Conservation (phyloP, 2,888 invertebrate genomes). For the Biston stratarius region DNA sequence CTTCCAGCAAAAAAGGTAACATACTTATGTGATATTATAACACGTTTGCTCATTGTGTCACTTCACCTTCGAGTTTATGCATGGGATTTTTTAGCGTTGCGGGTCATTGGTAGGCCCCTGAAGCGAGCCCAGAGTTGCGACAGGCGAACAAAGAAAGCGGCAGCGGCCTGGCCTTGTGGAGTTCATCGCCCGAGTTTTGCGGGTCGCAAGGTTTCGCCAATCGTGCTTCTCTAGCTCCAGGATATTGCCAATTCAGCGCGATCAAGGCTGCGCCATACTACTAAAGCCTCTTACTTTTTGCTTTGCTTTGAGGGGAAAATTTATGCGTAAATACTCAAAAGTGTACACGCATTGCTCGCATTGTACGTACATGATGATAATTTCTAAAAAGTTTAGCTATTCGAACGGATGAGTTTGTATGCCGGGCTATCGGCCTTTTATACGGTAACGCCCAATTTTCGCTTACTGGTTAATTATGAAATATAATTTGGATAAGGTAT, state of each 20-base stretch:
- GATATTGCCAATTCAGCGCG: slow-evolving; percentile 85
- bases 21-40: too few species aligned
- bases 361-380: background rate
- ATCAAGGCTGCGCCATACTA: slow-evolving; percentile 77
- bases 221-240: slow-evolving; percentile 84
- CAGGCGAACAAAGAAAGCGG: slow-evolving; percentile 85
- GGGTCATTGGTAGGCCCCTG: slow-evolving; percentile 38
- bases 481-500: too few species aligned
- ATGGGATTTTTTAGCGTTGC: background rate
- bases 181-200: slow-evolving; percentile 86
- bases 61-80: background rate
- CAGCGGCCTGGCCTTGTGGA: slow-evolving; percentile 79
- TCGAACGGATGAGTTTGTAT: background rate
- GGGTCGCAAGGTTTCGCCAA: slow-evolving; percentile 86
- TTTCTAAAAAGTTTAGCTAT: background rate
- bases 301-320: slow-evolving; percentile 63
- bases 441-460: background rate
- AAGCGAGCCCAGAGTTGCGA: slow-evolving; percentile 73
- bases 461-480: background rate
- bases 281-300: slow-evolving; percentile 80
- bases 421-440: background rate
- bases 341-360: background rate
- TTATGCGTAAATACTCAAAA: slow-evolving; percentile 23
- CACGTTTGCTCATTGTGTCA: too few species aligned
- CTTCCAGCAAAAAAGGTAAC: background rate